Percentiles rank a stretch among this genome's conserved stretches.
phyloP scores from a whole-genome alignment of 2,113 vertebrate genomes.

The Corythaeola cristata region DNA sequence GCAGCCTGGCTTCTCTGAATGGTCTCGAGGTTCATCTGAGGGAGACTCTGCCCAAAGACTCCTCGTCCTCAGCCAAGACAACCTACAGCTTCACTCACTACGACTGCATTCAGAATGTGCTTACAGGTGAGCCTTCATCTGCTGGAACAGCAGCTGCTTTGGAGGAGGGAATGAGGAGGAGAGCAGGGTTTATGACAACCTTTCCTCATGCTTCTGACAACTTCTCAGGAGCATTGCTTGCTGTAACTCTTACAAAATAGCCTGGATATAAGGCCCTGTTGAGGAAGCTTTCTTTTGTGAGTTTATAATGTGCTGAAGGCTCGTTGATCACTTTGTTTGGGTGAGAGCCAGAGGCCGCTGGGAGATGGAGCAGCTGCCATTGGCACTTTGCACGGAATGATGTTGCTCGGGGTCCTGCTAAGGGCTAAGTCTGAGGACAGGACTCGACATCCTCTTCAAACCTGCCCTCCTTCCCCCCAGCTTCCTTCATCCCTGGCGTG shows the following conservation, averaged over 20 bases:
- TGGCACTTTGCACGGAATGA: background rate
- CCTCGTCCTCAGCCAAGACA: background rate
- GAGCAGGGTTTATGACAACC: background rate
- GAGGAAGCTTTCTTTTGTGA: background rate
- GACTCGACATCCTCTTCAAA: background rate
- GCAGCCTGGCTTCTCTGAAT: constrained; percentile 93
- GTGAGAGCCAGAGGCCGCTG: background rate
- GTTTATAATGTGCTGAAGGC: background rate
- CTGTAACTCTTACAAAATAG: background rate
- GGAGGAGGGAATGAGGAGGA: background rate
- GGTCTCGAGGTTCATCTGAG: constrained; percentile 94
- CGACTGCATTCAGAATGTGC: constrained; percentile 85
- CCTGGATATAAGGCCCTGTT: background rate
- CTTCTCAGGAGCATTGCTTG: background rate
- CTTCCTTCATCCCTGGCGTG: background rate
- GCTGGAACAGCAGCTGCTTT: background rate
- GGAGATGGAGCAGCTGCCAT: background rate
- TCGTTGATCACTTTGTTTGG: background rate
- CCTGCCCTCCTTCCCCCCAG: background rate
- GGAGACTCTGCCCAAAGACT: constrained; percentile 72
- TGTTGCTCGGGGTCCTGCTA: background rate
- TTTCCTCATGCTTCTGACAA: background rate
- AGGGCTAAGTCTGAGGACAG: background rate
- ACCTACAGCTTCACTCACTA: constrained; percentile 87
- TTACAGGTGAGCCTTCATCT: constrained; percentile 75